Base-by-base conservation (phyloP, 2,888 invertebrate genomes). In the Hydraecia micacea region DNA sequence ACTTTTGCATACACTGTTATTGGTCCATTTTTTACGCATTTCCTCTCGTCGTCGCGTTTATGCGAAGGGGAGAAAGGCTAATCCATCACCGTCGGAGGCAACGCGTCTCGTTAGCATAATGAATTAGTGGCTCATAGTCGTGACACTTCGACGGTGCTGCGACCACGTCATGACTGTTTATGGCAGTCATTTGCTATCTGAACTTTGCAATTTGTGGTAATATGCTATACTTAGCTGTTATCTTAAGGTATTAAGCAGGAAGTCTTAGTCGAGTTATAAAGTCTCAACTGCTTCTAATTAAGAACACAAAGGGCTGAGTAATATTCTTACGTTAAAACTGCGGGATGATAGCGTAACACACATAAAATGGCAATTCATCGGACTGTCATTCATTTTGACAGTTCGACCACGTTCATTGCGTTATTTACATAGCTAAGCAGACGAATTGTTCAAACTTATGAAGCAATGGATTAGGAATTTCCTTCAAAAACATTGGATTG, bases 21-120 rank as follows among this genome's bases (percentile, higher is more conserved):
- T 93, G 91, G 92, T 91, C 83, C 88, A 87, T 91, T 93, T 93
- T 93, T 94, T 93, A 92, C 91, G 88, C 89, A 88, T 90, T 90
- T 90, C 85, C 84, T 84, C 81, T 82, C 83, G 87, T 86, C 87
- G 86, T 86, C 86, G 84, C 87, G 85, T 90, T 92, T 91, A 89
- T 89, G 88, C 86, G 86, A 81, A 84, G 92, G 88, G 91, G 89
- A 92, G 91, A 89, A 89, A 82, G 79, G 89, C 90, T 93, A 95
- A 96, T 96, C 95, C 93, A 95, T 96, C 96, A 96, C 92, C 94
- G 96, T 96, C 96, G 93, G 74, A 86, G 93, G 91, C 96, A 96
- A 93, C 88, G 92, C 87, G 92, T 93, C 95, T 96, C 95, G 95
- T 96, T 96, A 95, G 93, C 95, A 96, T 96, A 96, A 96, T 96